A percentile compares a stretch with the other conserved stretches of the same genome.
Evolutionary conservation across 2,888 invertebrate species (phyloP).

Genomic region (Leuctra nigra): DNA sequence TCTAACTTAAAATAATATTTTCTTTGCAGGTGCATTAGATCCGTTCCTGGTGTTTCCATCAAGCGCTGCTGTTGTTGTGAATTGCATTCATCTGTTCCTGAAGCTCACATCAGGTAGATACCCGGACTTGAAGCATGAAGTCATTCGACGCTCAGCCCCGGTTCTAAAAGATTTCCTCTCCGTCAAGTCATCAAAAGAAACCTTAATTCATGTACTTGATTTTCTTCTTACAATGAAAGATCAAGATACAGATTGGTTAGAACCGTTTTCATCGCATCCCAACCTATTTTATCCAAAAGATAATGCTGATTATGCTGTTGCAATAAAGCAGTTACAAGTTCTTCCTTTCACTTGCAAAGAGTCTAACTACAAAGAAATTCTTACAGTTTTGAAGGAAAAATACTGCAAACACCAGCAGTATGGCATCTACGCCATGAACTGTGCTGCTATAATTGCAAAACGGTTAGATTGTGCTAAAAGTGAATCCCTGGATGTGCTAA

Average conservation of each 20-base stretch:
- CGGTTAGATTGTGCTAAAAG: not conserved
- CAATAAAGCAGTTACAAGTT: constrained; percentile 16
- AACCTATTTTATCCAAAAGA: constrained; percentile 21
- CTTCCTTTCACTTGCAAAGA: constrained; percentile 21
- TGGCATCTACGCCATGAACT: constrained; percentile 3
- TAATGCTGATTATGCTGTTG: not conserved
- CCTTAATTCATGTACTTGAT: constrained; percentile 18
- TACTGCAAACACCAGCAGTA: constrained; percentile 11
- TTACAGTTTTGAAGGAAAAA: constrained; percentile 12
- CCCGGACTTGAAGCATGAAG: constrained; percentile 25
- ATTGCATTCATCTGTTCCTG: constrained; percentile 27
- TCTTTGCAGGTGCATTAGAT: constrained; percentile 26
- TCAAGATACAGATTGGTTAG: constrained; percentile 16
- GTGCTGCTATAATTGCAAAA: constrained; percentile 20
- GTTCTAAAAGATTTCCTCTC: constrained; percentile 21
- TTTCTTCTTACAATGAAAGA: constrained; percentile 15
- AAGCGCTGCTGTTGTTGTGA: constrained; percentile 28
- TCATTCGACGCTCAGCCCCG: constrained; percentile 22
- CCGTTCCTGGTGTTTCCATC: constrained; percentile 24
- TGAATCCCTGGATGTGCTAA: constrained; percentile 18
- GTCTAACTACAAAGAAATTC: constrained; percentile 16
- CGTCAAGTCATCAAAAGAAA: constrained; percentile 40
- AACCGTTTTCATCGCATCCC: constrained; percentile 9
- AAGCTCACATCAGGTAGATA: constrained; percentile 20
- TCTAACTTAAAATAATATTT: too few relatives aligned